Percentiles rank a stretch among this genome's conserved stretches.
phyloP scores from a whole-genome alignment of 1,140 invertebrate species.

The Augochlora pura region DNA sequence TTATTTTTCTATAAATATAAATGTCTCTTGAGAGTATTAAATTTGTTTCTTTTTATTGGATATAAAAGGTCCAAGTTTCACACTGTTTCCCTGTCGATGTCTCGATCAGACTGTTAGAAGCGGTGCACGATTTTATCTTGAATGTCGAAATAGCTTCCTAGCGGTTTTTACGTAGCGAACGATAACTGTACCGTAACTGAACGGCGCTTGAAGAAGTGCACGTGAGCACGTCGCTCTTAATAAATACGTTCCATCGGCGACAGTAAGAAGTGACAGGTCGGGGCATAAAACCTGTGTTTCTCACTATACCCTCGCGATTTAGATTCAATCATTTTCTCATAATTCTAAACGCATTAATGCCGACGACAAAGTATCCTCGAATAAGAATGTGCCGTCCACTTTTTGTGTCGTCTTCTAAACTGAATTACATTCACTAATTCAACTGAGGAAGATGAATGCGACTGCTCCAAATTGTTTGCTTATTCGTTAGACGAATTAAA shows the following conservation, averaged over 20 bases:
- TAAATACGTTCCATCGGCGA: slow-evolving; percentile 38
- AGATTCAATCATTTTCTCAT: neutral
- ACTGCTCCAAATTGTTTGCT: no score
- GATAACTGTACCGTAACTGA: slow-evolving; percentile 40
- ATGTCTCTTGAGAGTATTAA: no score
- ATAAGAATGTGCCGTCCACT: neutral
- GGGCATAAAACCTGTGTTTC: slow-evolving; percentile 9
- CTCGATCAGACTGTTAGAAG: neutral
- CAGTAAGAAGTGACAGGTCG: slow-evolving; percentile 37
- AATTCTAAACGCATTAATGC: neutral
- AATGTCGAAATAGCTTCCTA: slow-evolving; percentile 20
- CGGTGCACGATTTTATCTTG: slow-evolving; percentile 8
- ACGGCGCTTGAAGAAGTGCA: slow-evolving; percentile 10
- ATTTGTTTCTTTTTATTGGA: no score
- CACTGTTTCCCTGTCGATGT: neutral
- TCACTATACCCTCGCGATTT: neutral
- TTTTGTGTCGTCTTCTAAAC: no score
- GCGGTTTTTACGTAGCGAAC: slow-evolving; percentile 23
- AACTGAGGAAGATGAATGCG: no score
- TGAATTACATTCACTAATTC: no score
- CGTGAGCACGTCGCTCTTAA: slow-evolving; percentile 26
- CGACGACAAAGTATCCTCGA: neutral
- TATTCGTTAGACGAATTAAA: no score
- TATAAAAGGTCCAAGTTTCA: no score
- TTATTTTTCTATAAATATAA: no score